Base-by-base conservation (phyloP, 30 jellyfish, hydroid and myxozoan species). In the Pseudorhiza aurosa region DNA sequence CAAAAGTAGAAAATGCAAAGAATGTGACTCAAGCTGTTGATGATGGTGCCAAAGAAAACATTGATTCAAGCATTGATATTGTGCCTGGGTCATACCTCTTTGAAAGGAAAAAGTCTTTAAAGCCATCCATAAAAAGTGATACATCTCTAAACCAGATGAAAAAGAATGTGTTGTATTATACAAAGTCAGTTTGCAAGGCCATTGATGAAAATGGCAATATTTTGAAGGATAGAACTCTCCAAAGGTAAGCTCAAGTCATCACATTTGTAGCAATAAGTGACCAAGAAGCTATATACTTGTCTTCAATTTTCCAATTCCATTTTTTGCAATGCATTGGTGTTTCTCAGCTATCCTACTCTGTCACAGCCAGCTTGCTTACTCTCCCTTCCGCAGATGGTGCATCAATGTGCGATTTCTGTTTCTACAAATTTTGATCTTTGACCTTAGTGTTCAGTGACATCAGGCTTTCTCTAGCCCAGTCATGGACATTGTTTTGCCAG, bases 41-140 rank as follows among this genome's bases (percentile, higher is more conserved):
- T 35, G 36, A 2, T 6, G 17, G 30, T 10, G 30, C 56, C 8
- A 73, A 50, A 35, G 86, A 73, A 43, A 73, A 73, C 17, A 22
- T 37, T 73, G 63, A 22, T n/a, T 24, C 22, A 3, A 7, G 11
- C 5, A 19, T 1, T 53, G 72, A 73, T 18, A 24, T 33, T 33
- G 75, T 31, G 22, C 67, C 67, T 8, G 67, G 51, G 10, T 44
- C 82, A 25, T 39, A 26, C 12, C 43, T 28, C 6, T 57, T 73
- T 33, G 75, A 73, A n/a, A 56, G 86, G 25, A 73, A 36, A 29
- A 53, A 57, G 43, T 50, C 59, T 15, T 39, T 51, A n/a, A 56
- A 75, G 11, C 63, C 44, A 17, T 35, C 75, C 15, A 36, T 49
- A 10, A 73, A 65, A 33, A 73, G 86, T 73, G 86, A 73, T 22